These are phyloP conservation scores for Tachystola acroxantha DNA, from an alignment of 2,888 invertebrate genomes.

Conservation along the genomic window DNA sequence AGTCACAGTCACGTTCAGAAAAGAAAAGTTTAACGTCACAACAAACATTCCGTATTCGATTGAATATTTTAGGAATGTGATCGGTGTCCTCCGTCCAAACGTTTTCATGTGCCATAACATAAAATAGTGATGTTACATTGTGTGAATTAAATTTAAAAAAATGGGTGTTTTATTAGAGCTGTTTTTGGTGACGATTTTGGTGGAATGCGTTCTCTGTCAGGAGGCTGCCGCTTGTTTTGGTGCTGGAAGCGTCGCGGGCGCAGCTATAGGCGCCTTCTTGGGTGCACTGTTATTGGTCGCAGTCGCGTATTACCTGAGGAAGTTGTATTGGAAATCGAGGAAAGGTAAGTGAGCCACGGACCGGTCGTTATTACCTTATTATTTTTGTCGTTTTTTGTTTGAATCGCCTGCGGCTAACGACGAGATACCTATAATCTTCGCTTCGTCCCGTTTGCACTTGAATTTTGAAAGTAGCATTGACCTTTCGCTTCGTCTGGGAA, in stretches of 20 bases:
- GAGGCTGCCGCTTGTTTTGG: conserved; percentile 78
- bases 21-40: conserved; percentile 31
- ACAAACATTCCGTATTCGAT: conserved; percentile 45
- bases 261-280: conserved; percentile 84
- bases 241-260: conserved; percentile 83
- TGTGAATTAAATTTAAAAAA: conserved; percentile 28
- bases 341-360: conserved; percentile 57
- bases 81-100: conserved; percentile 32
- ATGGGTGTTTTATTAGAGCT: conserved; percentile 65
- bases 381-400: conserved; percentile 9
- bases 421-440: conserved; percentile 4
- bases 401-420: conserved; percentile 6
- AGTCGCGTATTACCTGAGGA: conserved; percentile 77
- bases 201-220: conserved; percentile 63
- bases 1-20: conserved; percentile 23
- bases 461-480: conserved; percentile 19
- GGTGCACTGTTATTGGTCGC: conserved; percentile 80
- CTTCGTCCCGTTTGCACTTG: conserved; percentile 14
- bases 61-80: conserved; percentile 59
- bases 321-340: conserved; percentile 80
- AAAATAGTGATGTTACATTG: conserved; percentile 26
- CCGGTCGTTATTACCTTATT: conserved; percentile 4
- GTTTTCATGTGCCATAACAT: conserved; percentile 60
- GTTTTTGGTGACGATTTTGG: conserved; percentile 61
- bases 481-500: conserved; percentile 11